Percentiles rank a stretch among this genome's conserved stretches.
These are phyloP conservation scores for Artemisiospiza belli DNA, from an alignment of 2,113 vertebrate species.

Conservation along the genomic window DNA sequence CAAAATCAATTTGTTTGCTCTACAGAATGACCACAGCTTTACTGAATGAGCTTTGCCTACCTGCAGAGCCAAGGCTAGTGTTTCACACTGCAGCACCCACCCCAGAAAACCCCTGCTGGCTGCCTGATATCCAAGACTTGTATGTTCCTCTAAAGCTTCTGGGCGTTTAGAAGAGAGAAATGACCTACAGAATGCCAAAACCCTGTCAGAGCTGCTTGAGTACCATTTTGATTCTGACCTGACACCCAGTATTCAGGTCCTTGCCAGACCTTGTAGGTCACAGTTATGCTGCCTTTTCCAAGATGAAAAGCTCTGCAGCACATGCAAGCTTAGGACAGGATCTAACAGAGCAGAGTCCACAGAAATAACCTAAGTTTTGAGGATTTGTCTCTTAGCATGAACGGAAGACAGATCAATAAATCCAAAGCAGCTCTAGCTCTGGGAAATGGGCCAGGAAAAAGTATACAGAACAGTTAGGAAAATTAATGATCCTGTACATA, in stretches of 20 bases:
- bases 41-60: background rate
- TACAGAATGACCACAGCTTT: background rate
- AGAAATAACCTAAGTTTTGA: background rate
- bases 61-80: background rate
- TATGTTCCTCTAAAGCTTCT: background rate
- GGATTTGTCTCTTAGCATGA: background rate
- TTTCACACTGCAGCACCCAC: background rate
- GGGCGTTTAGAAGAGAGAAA: background rate
- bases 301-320: background rate
- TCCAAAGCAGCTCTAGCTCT: background rate
- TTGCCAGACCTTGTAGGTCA: background rate
- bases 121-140: background rate
- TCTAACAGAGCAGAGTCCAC: background rate
- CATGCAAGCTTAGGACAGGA: background rate
- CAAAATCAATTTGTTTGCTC: background rate
- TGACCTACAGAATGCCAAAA: background rate
- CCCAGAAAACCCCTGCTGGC: background rate
- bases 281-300: background rate
- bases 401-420: background rate
- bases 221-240: background rate
- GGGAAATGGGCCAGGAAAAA: background rate
- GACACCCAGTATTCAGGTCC: background rate
- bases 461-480: background rate
- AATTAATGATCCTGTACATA: background rate
- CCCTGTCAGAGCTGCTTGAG: background rate